Evolutionary conservation across 2,888 invertebrate species (phyloP), one percentile per base, ranked within the genome.

Genomic region (Diploptera punctata): DNA sequence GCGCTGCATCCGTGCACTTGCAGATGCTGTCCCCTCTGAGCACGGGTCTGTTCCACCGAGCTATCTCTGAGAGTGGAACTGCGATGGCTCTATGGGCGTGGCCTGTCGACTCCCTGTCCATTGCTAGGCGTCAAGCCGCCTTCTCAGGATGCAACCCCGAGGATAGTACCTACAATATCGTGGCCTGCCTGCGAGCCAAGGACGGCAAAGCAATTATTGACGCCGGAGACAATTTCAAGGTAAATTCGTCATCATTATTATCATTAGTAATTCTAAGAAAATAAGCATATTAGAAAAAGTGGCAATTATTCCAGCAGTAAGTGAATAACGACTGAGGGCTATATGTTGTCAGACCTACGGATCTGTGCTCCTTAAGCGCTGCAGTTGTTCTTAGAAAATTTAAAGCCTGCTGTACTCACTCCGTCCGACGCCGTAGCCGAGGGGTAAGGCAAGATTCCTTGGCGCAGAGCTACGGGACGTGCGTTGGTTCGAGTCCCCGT

Each of bases 61-160:
- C 86, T 1, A 93, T 93, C 74, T 89, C 92, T 0, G 90, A 93
- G 79, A 93, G 93, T 67, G 93, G 93, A 0, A 91, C 90, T 0
- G 88, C 90, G 0, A 82, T 90, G 54, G 88, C 88, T 75, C 88
- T 89, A 0, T 91, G 91, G 91, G 71, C 73, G 16, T 68, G 71
- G 73, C 73, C 73, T 7, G 43, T 26, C 1, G 71, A 68, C 33
- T 57, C 61, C 19, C 47, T 62, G 18, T 19, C 61, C 18, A 49
- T 61, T 68, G 82, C 83, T 0, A 81, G 81, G 49, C 76, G 75
- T n/a, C 81, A 83, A 38, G 87, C 84, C 0, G 73, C 78, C 24
- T 78, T 83, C n/a, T 81, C 83, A 10, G 82, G 82, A 21, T 84
- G 87, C 73, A n/a, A 65, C 43, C 76, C 77, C 24, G 79, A 81